Evolutionary conservation across 2,797 vertebrate species (phyloP).

Genomic region (Alcedo quadribrachys): DNA sequence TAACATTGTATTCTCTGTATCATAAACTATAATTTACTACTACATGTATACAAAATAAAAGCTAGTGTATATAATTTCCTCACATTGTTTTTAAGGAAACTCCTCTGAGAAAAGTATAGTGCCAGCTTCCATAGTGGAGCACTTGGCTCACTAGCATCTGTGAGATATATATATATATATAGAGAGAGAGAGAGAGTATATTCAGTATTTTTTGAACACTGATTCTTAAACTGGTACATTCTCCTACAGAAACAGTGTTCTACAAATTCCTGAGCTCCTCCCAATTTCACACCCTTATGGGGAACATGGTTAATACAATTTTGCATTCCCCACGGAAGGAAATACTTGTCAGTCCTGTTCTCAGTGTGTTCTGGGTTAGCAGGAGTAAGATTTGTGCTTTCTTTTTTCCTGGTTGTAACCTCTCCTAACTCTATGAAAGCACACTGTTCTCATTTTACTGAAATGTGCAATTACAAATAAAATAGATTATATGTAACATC

Average conservation of each 20-base stretch:
- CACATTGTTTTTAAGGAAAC: accelerated
- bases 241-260: background rate
- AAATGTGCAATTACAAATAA: background rate
- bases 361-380: background rate
- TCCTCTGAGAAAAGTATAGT: background rate
- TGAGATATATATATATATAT: background rate
- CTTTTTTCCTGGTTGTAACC: background rate
- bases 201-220: background rate
- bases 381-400: background rate
- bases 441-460: background rate
- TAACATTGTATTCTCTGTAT: background rate
- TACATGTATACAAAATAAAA: background rate
- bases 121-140: background rate
- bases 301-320: background rate
- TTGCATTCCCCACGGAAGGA: background rate
- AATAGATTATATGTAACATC: background rate
- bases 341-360: background rate
- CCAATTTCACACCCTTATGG: background rate
- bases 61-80: background rate
- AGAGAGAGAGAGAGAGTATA: too few relatives aligned
- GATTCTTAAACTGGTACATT: background rate
- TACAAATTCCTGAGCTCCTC: background rate
- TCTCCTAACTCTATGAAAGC: background rate
- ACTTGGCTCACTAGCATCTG: background rate
- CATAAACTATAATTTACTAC: background rate